Conservation (phyloP, 2,113 vertebrate genomes). For the Mus pahari region DNA sequence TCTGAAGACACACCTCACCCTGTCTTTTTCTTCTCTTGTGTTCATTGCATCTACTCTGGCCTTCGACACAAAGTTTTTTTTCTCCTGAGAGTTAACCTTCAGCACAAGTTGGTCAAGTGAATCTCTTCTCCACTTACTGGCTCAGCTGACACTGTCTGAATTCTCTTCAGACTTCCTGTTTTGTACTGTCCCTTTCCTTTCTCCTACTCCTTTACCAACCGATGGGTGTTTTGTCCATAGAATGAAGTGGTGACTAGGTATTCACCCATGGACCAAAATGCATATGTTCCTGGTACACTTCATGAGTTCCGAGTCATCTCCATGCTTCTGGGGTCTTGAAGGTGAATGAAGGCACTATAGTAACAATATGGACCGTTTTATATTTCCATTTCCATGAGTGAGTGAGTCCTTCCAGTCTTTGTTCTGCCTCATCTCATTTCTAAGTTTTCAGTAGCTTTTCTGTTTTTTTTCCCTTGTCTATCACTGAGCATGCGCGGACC, state of each 20-base stretch:
- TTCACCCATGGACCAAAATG: neutral
- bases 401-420: neutral
- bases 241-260: neutral
- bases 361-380: neutral
- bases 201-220: neutral
- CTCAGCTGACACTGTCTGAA: neutral
- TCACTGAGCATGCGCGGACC: neutral
- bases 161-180: neutral
- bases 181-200: neutral
- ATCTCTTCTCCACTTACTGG: too few species aligned
- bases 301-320: neutral
- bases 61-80: neutral
- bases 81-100: neutral
- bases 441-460: neutral
- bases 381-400: neutral
- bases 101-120: too few species aligned
- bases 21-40: neutral
- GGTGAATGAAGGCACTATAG: too few species aligned
- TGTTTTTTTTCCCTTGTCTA: neutral
- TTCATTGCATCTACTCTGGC: neutral
- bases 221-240: neutral
- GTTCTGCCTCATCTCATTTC: neutral
- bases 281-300: neutral
- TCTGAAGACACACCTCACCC: rapidly evolving
- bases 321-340: neutral